Evolutionary conservation across 1,140 invertebrate species (phyloP), one percentile per base, ranked within the genome.

Genomic region (Lycorma delicatula): DNA sequence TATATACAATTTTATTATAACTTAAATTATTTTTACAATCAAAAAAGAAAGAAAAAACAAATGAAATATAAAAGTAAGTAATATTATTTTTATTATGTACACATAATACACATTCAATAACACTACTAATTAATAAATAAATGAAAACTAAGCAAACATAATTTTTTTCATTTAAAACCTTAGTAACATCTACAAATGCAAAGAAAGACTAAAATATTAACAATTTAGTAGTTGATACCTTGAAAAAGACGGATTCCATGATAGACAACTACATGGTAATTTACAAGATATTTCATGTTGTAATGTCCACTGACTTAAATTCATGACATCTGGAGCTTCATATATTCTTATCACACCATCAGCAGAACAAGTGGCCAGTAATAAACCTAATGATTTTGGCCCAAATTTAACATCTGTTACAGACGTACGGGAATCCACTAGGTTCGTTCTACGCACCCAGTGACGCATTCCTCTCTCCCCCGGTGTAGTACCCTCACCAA

Each of bases 321-420:
- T 98, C 93, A 98, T 97, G 3, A 98, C 90, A 82, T 99, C 96
- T 1, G 92, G 93, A 13, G 95, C 95, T 78, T 98, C 95, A 71
- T 98, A 98, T 68, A 98, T 95, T 63, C 95, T 80, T 54, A 98
- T 89, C 54, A 91, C 84, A 46, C 91, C 92, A 78, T 94, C 90
- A 20, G 87, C 84, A 11, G 90, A 93, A 61, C 90, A 92, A 25
- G 89, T 91, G 9, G 90, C 91, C 64, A 98, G 71, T 34, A 95
- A 77, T n/a, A 98, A 76, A 1, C 96, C 97, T 62, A 96, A 76
- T 68, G 91, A 86, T 75, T 95, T 97, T 23, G 96, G 96, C 1
- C 91, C 93, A 79, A 99, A 99, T 72, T 97, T 96, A 0, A 98
- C 89, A 77, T 98, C 96, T 11, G 88, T 91, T 0, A 92, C 89